These are phyloP conservation scores for Numenius arquata DNA, from an alignment of 2,113 vertebrate species.

Conservation along the genomic window DNA sequence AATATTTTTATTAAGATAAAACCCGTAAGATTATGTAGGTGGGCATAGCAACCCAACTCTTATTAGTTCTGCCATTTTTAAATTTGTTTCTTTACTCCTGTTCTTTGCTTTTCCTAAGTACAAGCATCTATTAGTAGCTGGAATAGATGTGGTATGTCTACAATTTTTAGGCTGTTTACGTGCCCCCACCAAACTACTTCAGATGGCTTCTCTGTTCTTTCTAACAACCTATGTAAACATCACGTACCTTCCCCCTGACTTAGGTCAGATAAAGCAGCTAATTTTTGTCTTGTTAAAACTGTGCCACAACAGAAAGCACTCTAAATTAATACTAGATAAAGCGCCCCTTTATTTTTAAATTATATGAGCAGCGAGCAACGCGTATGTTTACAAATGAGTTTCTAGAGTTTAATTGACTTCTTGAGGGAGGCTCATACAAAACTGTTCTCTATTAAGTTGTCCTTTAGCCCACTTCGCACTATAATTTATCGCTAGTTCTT, in stretches of 20 bases:
- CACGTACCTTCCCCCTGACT: no score
- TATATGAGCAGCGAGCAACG: accelerated
- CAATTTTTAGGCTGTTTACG: neutral
- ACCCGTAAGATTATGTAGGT: neutral
- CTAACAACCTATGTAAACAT: neutral
- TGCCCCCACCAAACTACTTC: neutral
- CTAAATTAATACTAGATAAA: neutral
- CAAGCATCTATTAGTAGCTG: neutral
- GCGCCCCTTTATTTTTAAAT: neutral
- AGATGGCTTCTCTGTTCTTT: neutral
- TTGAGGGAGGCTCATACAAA: neutral
- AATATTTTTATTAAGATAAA: neutral
- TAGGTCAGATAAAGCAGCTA: neutral
- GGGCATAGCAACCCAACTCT: neutral
- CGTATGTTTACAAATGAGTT: neutral
- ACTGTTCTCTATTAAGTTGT: neutral
- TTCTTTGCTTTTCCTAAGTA: neutral
- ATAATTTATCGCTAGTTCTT: neutral
- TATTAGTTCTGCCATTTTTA: neutral
- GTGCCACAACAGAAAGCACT: neutral
- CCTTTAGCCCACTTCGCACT: neutral
- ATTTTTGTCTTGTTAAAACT: neutral
- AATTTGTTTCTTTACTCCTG: neutral
- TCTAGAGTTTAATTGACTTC: neutral
- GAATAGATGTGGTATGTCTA: neutral